Conservation (phyloP, 1,140 invertebrate genomes). For the Rhyzopertha dominica region DNA sequence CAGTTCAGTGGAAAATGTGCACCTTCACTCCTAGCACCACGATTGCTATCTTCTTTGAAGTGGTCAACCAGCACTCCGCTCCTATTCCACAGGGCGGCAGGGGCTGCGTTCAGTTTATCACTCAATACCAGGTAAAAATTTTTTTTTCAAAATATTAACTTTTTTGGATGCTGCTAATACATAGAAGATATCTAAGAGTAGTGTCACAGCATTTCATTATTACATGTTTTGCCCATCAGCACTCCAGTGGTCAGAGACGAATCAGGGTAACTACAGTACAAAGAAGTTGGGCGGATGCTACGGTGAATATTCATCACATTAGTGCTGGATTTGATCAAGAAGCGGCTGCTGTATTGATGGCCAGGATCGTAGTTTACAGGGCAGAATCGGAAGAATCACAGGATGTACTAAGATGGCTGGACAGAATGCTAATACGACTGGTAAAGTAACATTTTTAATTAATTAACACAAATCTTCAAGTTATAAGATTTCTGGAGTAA, state of each 20-base stretch:
- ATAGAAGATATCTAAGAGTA: constrained; percentile 1
- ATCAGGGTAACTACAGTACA: constrained; percentile 96
- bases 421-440: constrained; percentile 94
- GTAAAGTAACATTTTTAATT: constrained; percentile 52
- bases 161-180: background rate
- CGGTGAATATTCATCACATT: constrained; percentile 72
- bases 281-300: constrained; percentile 86
- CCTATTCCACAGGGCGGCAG: constrained; percentile 93
- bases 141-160: constrained; percentile 4
- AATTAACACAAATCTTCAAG: background rate
- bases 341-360: constrained; percentile 95
- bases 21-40: constrained; percentile 90
- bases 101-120: constrained; percentile 97
- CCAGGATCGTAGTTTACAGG: constrained; percentile 90
- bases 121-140: constrained; percentile 55
- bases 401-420: constrained; percentile 97
- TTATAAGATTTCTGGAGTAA: background rate
- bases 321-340: constrained; percentile 97
- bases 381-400: constrained; percentile 95
- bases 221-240: constrained; percentile 62
- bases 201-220: background rate
- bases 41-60: constrained; percentile 93
- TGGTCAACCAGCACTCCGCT: constrained; percentile 93
- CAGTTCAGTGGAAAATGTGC: constrained; percentile 98
- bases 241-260: constrained; percentile 91